Evolutionary conservation across 1,140 invertebrate genomes (phyloP).

Genomic region (Idris sp.): DNA sequence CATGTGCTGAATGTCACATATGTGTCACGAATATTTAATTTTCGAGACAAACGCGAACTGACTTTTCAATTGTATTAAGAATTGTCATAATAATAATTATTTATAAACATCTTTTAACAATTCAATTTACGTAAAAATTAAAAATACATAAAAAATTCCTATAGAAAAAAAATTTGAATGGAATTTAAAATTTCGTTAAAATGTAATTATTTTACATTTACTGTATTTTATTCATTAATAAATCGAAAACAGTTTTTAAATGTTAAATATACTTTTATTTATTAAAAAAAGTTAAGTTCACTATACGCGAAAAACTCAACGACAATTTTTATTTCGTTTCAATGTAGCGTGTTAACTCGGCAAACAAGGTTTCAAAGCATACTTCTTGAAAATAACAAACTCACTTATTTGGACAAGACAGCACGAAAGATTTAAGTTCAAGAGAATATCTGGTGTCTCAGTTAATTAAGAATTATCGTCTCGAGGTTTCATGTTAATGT

Average conservation of each 20-base stretch:
- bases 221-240: too few relatives aligned
- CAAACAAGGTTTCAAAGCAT: slow-evolving; percentile 18
- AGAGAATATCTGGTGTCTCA: slow-evolving; percentile 38
- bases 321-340: slow-evolving; percentile 17
- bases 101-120: too few relatives aligned
- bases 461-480: slow-evolving; percentile 2
- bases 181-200: too few relatives aligned
- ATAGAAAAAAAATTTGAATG: too few relatives aligned
- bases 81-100: background rate
- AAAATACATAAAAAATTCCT: too few relatives aligned
- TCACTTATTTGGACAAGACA: background rate
- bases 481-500: slow-evolving; percentile 19
- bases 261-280: too few relatives aligned
- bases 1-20: slow-evolving; percentile 34
- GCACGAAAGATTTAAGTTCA: slow-evolving; percentile 26
- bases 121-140: too few relatives aligned
- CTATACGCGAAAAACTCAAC: background rate
- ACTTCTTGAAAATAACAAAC: slow-evolving; percentile 13
- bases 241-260: too few relatives aligned
- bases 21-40: slow-evolving; percentile 51
- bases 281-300: background rate
- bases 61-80: slow-evolving; percentile 14
- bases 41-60: slow-evolving; percentile 23
- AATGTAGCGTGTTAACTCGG: background rate
- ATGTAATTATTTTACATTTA: too few relatives aligned